phyloP scores from a whole-genome alignment of 2,113 vertebrate genomes.

The Rousettus leschenaultii region DNA sequence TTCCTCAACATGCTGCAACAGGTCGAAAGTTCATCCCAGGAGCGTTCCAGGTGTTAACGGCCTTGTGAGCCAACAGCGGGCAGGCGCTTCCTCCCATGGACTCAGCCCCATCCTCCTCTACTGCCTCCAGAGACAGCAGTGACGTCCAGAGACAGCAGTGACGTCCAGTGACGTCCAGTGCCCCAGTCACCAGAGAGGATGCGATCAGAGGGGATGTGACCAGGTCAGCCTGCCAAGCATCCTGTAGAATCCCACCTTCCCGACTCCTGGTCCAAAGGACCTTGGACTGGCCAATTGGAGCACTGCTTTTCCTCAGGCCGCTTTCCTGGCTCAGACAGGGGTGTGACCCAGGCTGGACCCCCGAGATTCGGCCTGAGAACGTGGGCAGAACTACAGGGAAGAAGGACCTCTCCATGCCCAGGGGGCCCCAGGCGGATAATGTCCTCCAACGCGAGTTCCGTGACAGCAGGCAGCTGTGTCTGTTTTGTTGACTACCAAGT shows the following conservation, averaged over 20 bases:
- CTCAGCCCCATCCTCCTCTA: background rate
- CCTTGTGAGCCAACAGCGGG: too few species aligned
- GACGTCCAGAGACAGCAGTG: fast-evolving
- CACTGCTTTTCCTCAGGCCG: background rate
- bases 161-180: fast-evolving
- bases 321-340: background rate
- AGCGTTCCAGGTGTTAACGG: background rate
- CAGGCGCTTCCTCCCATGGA: background rate
- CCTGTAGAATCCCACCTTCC: background rate
- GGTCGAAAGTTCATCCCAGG: too few species aligned
- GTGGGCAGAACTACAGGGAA: background rate
- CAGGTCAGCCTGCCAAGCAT: background rate
- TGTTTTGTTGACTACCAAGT: background rate
- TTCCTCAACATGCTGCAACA: background rate
- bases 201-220: fast-evolving
- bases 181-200: background rate
- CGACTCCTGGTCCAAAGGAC: background rate
- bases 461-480: background rate
- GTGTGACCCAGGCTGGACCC: background rate
- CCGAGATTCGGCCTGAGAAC: background rate
- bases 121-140: background rate
- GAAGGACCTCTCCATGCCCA: background rate
- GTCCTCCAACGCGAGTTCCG: background rate
- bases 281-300: background rate
- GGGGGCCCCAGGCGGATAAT: background rate